Evolutionary conservation across 53 echinoderm and acorn worm species (phyloP), one percentile per base, ranked within the genome.

Genomic region (Echinarachnius parma): DNA sequence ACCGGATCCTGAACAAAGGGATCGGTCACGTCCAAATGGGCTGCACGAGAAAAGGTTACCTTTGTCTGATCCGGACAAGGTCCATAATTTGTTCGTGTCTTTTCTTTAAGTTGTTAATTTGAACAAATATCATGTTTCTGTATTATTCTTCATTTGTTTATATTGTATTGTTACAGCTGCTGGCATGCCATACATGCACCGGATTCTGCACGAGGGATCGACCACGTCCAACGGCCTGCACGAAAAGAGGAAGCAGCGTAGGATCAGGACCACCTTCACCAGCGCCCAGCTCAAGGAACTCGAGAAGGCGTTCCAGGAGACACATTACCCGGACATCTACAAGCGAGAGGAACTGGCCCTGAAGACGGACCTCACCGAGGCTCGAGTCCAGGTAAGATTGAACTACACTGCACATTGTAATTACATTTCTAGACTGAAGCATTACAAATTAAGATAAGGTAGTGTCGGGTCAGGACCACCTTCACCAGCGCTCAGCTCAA

Each of bases 171-270:
- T 25, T 46, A 1, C 55, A 34, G 25, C 82, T 44, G 90, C 85
- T 28, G 91, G 96, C 13, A 87, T 95, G 52, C 96, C 96, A 22
- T 95, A 95, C 77, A 95, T 95, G 96, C 96, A 95, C 46, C 96
- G 96, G 14, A 94, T 94, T 18, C 79, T 94, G 0, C 94, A 94
- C 60, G 94, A 94, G 34, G 90, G 90, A 2, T 84, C 90, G 3
- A 61, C 85, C 18, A 60, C 96, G 30, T 66, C 82, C n/a, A 91
- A 90, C 72, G 90, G 87, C 19, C 79, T 90, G 1, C 90, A 90
- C 26, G 96, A 95, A 58, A 95, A 95, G 71, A 46, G 96, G 31
- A 95, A 95, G 59, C 96, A 95, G 53, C 82, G 96, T 29, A 67
- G 96, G 54, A 95, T 95, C 54, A 70, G 96, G 16, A 95, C 96